Evolutionary conservation across 2,113 vertebrate species (phyloP), one percentile per base, ranked within the genome.

Genomic region (Vidua chalybeata): DNA sequence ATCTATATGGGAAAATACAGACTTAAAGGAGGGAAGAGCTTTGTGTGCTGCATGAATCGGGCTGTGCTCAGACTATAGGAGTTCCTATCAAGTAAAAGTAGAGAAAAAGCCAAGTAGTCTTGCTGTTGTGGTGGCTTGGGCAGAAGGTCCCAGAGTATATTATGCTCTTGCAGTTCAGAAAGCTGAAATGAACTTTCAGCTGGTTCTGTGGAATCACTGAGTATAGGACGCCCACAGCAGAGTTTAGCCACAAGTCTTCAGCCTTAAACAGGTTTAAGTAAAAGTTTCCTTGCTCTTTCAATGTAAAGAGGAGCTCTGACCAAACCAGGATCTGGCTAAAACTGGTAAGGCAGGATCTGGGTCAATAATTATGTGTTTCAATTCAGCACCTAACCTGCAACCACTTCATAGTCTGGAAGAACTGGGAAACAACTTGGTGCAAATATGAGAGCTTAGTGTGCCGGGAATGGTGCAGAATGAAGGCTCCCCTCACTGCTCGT

Each of bases 301-400:
- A 1, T n/a, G 15, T 35, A 6, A 80, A 80, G 51, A 63, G 35
- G 16, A 84, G 10, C 63, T 84, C 26, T 77, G 55, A 45, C 4
- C 37, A 58, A 69, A 31, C 24, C 28, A 43, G 20, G 3, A 45
- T 28, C 39, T 66, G 61, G 14, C 26, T 92, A 39, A 43, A 85
- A 23, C 27, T 24, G 27, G 24, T 46, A 51, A 58, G 30, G 27
- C 12, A 79, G 16, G 28, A 27, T 84, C 46, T 66, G 16, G 3
- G 0, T 54, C 22, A 71, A 7, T 45, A 62, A 54, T 11, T 15
- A 11, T 0, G 2, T 10, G 1, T 17, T 71, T 62, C 35, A 49
- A 8, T 72, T 84, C 39, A 79, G 35, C 9, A 62, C 41, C 15
- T 26, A 37, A 54, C 15, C 21, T 63, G 10, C 20, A 81, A 11